Base-by-base conservation (phyloP, 2,797 vertebrate species). In the Manis pentadactyla region DNA sequence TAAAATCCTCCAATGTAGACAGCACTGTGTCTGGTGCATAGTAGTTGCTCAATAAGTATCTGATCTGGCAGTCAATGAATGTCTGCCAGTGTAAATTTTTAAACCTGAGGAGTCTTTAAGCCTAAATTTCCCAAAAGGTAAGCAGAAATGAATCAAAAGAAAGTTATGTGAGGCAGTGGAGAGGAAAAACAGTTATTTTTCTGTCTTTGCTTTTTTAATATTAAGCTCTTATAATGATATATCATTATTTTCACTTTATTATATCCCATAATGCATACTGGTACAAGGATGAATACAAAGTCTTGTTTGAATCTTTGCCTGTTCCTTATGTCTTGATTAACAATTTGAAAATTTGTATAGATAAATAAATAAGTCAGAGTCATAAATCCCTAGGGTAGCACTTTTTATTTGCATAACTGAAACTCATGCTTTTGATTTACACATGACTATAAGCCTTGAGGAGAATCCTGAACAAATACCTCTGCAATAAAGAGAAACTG, bases 391-490 rank as follows among this genome's bases (percentile, higher is more conserved):
- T 83, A 81, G 23, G 74, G 34, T 88, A 34, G 68, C 83, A 69
- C 11, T 71, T 73, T 69, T 14, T 74, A 97, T 97, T 97, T 97
- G 96, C 85, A 90, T 97, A 97, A 96, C 95, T 97, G 96, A 97
- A 96, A 96, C 63, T 74, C 34, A 7, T 87, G 69, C 83, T 85
- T 92, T 94, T 37, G 66, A 87, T 97, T 97, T 96, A 59, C 84
- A 81, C 66, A 25, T 93, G 84, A 69, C 49, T 61, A 12, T 51
- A 75, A 92, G 82, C 59, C 68, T 93, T 69, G 12, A 78, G 66
- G 31, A 59, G 75, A 85, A 88, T 88, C 55, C 34, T 87, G 92
- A 77, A 87, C 53, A 90, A 88, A 90, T 23, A 37, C 7, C 11
- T 57, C 61, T 51, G 46, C 53, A 92, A 82, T 61, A 87, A 96